Percentiles rank a stretch among this genome's conserved stretches.
Conservation (phyloP, 2,113 vertebrate genomes). For the Mirza zaza region DNA sequence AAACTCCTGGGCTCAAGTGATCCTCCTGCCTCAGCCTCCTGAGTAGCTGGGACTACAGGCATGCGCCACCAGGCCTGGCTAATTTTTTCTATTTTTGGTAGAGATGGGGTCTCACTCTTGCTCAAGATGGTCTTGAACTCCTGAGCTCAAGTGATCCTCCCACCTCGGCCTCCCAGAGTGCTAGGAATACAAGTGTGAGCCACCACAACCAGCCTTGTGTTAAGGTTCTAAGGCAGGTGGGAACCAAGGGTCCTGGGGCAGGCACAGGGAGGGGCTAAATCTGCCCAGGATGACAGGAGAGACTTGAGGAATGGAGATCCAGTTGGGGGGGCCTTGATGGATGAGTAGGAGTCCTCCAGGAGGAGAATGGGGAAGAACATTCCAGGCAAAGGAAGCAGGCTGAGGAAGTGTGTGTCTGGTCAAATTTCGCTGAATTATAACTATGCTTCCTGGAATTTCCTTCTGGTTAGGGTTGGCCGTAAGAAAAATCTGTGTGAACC, state of each 20-base stretch:
- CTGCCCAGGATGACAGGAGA: not conserved
- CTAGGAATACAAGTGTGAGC: too few relatives aligned
- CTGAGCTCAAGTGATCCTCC: too few relatives aligned
- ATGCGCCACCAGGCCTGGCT: rapidly evolving
- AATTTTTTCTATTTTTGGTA: too few relatives aligned
- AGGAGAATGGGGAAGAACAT: not conserved
- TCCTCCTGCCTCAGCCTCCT: too few relatives aligned
- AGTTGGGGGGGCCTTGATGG: not conserved
- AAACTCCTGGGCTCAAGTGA: too few relatives aligned
- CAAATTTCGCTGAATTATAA: not conserved
- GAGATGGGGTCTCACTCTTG: too few relatives aligned
- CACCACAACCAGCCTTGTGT: rapidly evolving
- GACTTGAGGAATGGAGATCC: not conserved
- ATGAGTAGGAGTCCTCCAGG: not conserved
- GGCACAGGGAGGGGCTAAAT: not conserved
- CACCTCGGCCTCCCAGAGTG: too few relatives aligned
- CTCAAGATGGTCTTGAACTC: too few relatives aligned
- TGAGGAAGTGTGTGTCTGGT: not conserved
- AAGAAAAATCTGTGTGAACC: not conserved
- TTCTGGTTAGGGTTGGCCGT: not conserved
- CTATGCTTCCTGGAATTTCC: not conserved
- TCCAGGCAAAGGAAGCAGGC: not conserved
- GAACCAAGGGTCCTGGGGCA: not conserved
- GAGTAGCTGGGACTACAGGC: too few relatives aligned
- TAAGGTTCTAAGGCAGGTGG: not conserved